Conservation (phyloP, 2,888 invertebrate species). For the Cecidostiba fungosa region DNA sequence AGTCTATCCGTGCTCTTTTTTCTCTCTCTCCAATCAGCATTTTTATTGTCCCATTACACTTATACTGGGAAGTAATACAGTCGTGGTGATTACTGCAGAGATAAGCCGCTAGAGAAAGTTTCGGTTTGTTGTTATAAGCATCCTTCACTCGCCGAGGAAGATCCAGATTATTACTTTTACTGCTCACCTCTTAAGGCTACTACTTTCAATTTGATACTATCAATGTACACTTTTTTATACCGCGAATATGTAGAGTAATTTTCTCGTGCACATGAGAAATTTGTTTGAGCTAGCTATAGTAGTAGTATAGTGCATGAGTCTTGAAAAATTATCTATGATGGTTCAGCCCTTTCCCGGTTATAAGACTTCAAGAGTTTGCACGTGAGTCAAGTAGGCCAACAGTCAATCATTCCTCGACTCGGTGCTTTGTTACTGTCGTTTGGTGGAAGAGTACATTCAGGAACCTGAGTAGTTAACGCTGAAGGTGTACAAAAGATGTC, state of each 20-base stretch:
- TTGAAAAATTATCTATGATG: constrained; percentile 31
- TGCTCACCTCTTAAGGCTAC: neutral
- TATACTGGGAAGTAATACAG: neutral
- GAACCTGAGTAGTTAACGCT: constrained; percentile 40
- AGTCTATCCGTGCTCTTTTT: neutral
- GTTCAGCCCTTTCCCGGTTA: constrained; percentile 33
- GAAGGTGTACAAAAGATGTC: neutral
- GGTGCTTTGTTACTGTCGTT: constrained; percentile 50
- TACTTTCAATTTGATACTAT: neutral
- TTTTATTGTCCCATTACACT: constrained; percentile 47
- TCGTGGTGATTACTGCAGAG: neutral
- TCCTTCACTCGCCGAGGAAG: no score
- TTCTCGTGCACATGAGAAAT: neutral
- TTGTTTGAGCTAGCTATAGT: neutral
- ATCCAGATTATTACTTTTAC: neutral
- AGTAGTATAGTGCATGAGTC: neutral
- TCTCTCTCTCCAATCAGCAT: constrained; percentile 32
- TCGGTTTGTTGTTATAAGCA: neutral
- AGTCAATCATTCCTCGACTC: constrained; percentile 56
- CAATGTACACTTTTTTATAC: neutral
- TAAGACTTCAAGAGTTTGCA: constrained; percentile 16
- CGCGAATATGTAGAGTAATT: neutral
- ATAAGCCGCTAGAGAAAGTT: neutral
- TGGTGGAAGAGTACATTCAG: neutral
- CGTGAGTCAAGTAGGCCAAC: constrained; percentile 49